Evolutionary conservation across 2,113 vertebrate species (phyloP).

Genomic region (Trachemys scripta): DNA sequence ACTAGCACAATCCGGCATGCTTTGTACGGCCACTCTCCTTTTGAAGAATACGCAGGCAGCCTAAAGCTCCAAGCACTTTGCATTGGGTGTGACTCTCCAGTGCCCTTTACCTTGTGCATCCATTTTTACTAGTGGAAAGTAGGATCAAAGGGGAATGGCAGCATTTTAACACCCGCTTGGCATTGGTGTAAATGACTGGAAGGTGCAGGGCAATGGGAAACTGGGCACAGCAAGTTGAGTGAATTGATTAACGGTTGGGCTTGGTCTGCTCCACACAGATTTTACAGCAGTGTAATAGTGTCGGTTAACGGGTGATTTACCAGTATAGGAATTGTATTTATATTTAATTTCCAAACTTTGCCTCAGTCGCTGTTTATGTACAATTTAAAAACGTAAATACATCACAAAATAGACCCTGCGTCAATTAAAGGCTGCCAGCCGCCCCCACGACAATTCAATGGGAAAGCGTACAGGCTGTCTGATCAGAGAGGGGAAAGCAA

Average conservation of each 20-base stretch:
- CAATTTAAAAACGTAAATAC: not conserved
- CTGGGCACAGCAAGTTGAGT: not conserved
- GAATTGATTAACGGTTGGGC: not conserved
- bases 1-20: not conserved
- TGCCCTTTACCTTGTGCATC: not conserved
- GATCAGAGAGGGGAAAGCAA: too few relatives aligned
- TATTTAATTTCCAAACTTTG: not conserved
- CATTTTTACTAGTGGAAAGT: not conserved
- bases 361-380: not conserved
- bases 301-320: not conserved
- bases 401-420: not conserved
- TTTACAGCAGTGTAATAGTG: not conserved
- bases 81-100: not conserved
- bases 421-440: not conserved
- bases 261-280: not conserved
- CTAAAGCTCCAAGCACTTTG: not conserved
- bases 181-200: not conserved
- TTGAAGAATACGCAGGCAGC: not conserved
- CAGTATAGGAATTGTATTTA: not conserved
- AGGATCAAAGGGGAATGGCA: not conserved
- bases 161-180: not conserved
- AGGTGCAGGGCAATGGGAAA: not conserved
- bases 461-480: not conserved
- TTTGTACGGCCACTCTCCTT: not conserved
- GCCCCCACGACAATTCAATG: not conserved